Conservation (phyloP, 2,797 vertebrate species). For the Novumbra hubbsi region DNA sequence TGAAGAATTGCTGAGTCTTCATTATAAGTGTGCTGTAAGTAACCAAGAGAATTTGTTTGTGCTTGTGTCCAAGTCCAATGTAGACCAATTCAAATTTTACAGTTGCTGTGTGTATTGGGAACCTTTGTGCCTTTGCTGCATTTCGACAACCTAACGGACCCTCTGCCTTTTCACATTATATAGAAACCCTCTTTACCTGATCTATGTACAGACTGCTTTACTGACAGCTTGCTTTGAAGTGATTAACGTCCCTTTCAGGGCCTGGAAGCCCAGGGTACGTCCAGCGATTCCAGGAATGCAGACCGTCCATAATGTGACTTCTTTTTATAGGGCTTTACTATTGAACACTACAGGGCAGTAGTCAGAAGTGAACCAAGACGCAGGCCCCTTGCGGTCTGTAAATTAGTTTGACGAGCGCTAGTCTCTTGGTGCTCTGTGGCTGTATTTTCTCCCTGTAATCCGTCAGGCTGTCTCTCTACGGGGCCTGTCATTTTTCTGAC, state of each 20-base stretch:
- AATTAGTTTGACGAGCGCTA: background rate
- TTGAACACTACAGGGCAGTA: background rate
- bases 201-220: background rate
- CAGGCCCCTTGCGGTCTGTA: background rate
- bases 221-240: background rate
- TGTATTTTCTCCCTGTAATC: constrained; percentile 46
- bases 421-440: constrained; percentile 9
- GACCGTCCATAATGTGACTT: background rate
- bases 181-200: background rate
- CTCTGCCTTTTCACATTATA: background rate
- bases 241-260: background rate
- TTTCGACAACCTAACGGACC: no score
- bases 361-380: background rate
- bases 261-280: background rate
- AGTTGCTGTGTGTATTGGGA: no score
- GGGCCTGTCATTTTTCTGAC: background rate
- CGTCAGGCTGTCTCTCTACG: constrained; percentile 27
- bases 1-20: no score
- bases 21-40: no score
- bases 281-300: background rate
- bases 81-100: no score
- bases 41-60: no score
- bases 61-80: background rate
- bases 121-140: no score
- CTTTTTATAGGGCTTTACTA: background rate